Evolutionary conservation across 2,888 invertebrate genomes (phyloP), one percentile per base, ranked within the genome.

Genomic region (Volucella inanis): DNA sequence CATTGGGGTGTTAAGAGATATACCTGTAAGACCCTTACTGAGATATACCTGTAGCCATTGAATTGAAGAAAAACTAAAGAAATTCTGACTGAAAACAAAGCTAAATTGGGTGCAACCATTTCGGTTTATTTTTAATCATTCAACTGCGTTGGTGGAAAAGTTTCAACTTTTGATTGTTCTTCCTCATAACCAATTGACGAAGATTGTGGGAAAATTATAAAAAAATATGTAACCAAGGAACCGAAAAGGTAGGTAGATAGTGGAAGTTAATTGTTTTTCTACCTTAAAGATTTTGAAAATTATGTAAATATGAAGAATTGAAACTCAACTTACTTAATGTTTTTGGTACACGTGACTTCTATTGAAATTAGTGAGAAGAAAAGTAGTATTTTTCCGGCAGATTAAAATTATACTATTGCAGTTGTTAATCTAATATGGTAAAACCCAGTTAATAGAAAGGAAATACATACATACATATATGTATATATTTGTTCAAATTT

Each of bases 111-210:
- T 74, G 61, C 45, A 65, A 54, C 49, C 59, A 59, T 52, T 49
- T 77, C 78, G 45, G 67, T 61, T 72, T 65, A 62, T 64, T 50
- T 62, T 62, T 79, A 70, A 79, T 62, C 72, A 83, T 74, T 83
- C 55, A 83, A 68, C 74, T 78, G 68, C 57, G 74, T 83, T 78
- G 79, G 78, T 57, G 52, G 15, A 76, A 22, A 67, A 68, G 64
- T 43, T 78, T 83, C 72, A 68, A 67, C 41, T 72, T 72, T 68
- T 83, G 67, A 71, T 76, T 82, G 71, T 77, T 78, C 72, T 64
- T 72, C 72, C 43, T 67, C 67, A 72, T 78, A 47, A 55, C 64
- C 39, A 72, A 83, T 55, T 50, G 68, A 31, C 31, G 39, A 74
- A 78, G 50, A 64, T 50, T 68, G 72, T 76, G 74, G 62, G 74